These are phyloP conservation scores for Aphelocoma coerulescens DNA, from an alignment of 2,113 vertebrate species.

Conservation along the genomic window DNA sequence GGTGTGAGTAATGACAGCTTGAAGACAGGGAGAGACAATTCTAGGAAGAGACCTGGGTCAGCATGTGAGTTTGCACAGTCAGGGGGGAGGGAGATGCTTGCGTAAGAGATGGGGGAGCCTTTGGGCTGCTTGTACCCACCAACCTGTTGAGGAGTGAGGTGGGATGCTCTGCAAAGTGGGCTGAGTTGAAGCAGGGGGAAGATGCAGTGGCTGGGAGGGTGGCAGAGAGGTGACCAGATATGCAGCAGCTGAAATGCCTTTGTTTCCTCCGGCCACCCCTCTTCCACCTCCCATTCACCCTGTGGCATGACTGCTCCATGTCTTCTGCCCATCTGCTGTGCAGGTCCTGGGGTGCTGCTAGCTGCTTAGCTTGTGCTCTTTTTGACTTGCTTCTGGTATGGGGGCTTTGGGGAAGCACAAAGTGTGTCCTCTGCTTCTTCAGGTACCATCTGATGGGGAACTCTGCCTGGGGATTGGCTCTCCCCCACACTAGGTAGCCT, in stretches of 20 bases:
- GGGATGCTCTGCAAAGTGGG: background rate
- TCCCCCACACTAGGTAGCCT: background rate
- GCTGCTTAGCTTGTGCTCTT: fast-evolving
- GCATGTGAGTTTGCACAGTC: background rate
- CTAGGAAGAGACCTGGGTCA: background rate
- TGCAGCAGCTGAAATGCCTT: background rate
- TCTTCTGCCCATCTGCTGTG: background rate
- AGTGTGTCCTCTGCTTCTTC: background rate
- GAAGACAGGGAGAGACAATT: background rate
- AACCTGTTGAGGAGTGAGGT: background rate
- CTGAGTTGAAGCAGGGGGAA: background rate
- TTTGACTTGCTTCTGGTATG: background rate
- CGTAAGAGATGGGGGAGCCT: background rate
- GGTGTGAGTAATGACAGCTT: background rate
- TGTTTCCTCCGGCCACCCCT: background rate
- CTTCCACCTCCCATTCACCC: background rate
- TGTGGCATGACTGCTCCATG: fast-evolving
- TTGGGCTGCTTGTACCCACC: background rate
- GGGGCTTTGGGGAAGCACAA: background rate
- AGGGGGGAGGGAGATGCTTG: background rate
- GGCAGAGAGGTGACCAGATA: background rate
- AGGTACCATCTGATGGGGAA: background rate
- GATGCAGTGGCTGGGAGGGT: background rate
- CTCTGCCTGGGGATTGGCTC: background rate
- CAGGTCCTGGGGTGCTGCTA: background rate